Evolutionary conservation across 2,113 vertebrate genomes (phyloP).

Genomic region (Anoura caudifer): DNA sequence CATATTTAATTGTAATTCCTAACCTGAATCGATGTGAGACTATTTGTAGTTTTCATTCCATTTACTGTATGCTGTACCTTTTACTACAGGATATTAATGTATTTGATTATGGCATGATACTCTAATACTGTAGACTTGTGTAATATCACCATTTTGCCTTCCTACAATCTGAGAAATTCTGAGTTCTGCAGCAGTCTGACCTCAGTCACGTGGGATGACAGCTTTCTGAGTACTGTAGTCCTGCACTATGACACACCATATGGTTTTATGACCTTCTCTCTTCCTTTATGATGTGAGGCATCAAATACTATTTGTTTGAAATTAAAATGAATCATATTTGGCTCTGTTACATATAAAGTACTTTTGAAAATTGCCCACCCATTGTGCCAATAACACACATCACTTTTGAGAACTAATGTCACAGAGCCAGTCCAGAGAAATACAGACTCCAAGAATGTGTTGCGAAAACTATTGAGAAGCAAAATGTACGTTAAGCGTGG

Average conservation of each 20-base stretch:
- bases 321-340: conserved; percentile 38
- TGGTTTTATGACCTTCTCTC: background rate
- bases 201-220: background rate
- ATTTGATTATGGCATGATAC: background rate
- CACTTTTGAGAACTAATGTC: conserved; percentile 25
- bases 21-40: background rate
- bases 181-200: background rate
- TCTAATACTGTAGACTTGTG: background rate
- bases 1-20: background rate
- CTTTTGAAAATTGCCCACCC: conserved; percentile 7
- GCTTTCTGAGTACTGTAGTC: background rate
- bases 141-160: background rate
- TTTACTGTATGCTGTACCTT: background rate
- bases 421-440: background rate
- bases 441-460: background rate
- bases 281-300: background rate
- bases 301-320: conserved; percentile 39
- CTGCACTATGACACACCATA: background rate
- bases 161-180: background rate
- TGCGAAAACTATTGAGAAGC: conserved; percentile 18
- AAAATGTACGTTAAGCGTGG: background rate
- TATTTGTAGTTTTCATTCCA: background rate
- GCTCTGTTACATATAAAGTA: background rate
- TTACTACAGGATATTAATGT: background rate
- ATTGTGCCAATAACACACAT: conserved; percentile 29